Evolutionary conservation across 2,113 vertebrate species (phyloP).

Genomic region (Mixornis gularis): DNA sequence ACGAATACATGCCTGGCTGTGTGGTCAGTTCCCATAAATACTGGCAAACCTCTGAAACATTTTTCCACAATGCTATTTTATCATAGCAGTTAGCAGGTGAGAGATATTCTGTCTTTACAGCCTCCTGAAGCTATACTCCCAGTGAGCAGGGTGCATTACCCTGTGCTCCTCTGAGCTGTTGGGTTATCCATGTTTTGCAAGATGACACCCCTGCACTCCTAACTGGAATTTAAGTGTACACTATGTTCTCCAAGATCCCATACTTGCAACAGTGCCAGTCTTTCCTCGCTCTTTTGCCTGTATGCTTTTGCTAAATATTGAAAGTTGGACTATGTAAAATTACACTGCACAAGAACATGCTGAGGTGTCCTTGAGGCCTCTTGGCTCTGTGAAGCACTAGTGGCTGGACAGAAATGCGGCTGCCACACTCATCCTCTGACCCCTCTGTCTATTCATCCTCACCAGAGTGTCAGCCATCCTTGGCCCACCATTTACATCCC

Average conservation of each 20-base stretch:
- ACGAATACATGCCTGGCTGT: neutral
- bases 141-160: neutral
- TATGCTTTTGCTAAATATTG: neutral
- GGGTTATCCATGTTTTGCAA: neutral
- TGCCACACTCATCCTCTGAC: neutral
- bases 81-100: neutral
- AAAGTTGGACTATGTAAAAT: neutral
- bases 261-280: neutral
- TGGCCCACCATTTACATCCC: neutral
- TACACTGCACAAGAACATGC: rapidly evolving
- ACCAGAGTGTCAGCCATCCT: neutral
- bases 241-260: neutral
- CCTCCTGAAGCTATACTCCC: neutral
- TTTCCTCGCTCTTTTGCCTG: neutral
- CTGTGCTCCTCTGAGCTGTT: neutral
- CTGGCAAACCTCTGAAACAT: neutral
- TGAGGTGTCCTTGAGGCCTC: neutral
- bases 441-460: neutral
- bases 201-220: neutral
- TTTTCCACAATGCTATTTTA: neutral
- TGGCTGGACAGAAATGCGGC: neutral
- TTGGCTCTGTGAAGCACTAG: neutral
- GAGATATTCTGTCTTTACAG: neutral
- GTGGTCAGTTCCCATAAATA: neutral
- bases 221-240: neutral